These are phyloP conservation scores for Pseudanteris insignis DNA, from an alignment of 2,888 invertebrate genomes.

Conservation along the genomic window DNA sequence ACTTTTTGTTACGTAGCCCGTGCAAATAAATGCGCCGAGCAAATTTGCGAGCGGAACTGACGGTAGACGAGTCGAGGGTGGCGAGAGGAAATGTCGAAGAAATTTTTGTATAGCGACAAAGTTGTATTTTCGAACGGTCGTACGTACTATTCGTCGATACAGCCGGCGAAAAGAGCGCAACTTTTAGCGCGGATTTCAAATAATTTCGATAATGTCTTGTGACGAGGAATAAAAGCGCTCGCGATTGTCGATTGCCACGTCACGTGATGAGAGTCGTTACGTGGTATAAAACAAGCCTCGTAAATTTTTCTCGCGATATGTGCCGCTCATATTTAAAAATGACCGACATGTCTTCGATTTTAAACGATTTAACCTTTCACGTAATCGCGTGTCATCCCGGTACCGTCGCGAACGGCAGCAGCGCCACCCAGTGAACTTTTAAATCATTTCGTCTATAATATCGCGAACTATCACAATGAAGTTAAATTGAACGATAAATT, in stretches of 20 bases:
- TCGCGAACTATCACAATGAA: slow-evolving; percentile 22
- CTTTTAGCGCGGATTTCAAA: background rate
- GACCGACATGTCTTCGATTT: slow-evolving; percentile 27
- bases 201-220: too few relatives aligned
- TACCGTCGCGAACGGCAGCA: too few relatives aligned
- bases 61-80: too few relatives aligned
- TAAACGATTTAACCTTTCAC: slow-evolving; percentile 40
- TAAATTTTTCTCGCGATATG: slow-evolving; percentile 10
- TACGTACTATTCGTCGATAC: background rate
- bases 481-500: slow-evolving; percentile 29
- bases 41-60: too few relatives aligned
- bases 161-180: background rate
- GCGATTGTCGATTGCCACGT: background rate
- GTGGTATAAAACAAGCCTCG: slow-evolving; percentile 7
- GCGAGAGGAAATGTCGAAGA: background rate
- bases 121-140: background rate
- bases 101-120: background rate
- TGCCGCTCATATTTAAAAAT: slow-evolving; percentile 17
- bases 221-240: too few relatives aligned
- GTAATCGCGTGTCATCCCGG: slow-evolving; percentile 33
- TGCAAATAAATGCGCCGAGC: slow-evolving; percentile 1
- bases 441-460: slow-evolving; percentile 33
- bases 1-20: too few relatives aligned
- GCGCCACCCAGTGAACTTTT: slow-evolving; percentile 35
- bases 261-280: slow-evolving; percentile 3